phyloP scores from a whole-genome alignment of 2,888 invertebrate species.

The Crepidodera aurea region DNA sequence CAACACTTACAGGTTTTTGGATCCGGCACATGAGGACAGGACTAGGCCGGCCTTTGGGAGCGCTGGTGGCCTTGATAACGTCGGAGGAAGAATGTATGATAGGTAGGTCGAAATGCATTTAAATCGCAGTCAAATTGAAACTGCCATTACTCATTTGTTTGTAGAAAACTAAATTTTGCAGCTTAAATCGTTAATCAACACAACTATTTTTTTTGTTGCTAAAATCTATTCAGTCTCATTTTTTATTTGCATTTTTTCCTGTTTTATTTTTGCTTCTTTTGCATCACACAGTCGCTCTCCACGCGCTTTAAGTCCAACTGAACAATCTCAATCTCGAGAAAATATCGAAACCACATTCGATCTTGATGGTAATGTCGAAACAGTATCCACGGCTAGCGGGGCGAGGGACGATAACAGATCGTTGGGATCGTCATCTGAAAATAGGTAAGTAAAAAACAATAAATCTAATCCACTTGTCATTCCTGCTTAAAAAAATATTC shows the following conservation, averaged over 20 bases:
- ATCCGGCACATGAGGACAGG: slow-evolving; percentile 82
- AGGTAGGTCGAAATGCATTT: slow-evolving; percentile 70
- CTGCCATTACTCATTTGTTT: too few relatives aligned
- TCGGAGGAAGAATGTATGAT: slow-evolving; percentile 79
- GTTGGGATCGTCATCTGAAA: slow-evolving; percentile 78
- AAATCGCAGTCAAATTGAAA: background rate
- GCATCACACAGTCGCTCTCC: slow-evolving; percentile 57
- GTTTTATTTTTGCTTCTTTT: slow-evolving; percentile 24
- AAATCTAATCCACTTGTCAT: too few relatives aligned
- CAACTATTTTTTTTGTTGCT: too few relatives aligned
- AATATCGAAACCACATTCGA: slow-evolving; percentile 89
- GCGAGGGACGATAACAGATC: slow-evolving; percentile 71
- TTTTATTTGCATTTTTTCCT: slow-evolving; percentile 35
- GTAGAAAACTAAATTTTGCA: too few relatives aligned
- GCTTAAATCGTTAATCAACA: too few relatives aligned
- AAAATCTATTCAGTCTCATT: too few relatives aligned
- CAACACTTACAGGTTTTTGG: slow-evolving; percentile 85
- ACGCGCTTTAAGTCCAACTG: slow-evolving; percentile 59
- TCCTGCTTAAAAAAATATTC: too few relatives aligned
- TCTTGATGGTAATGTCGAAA: slow-evolving; percentile 90
- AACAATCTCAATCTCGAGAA: slow-evolving; percentile 67
- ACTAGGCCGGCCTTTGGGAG: slow-evolving; percentile 72
- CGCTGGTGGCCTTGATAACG: slow-evolving; percentile 61
- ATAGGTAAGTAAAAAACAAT: slow-evolving; percentile 67
- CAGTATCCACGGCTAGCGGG: slow-evolving; percentile 85